A percentile compares a stretch with the other conserved stretches of the same genome.
Conservation (phyloP, 2,113 vertebrate genomes). For the Edolisoma coerulescens region DNA sequence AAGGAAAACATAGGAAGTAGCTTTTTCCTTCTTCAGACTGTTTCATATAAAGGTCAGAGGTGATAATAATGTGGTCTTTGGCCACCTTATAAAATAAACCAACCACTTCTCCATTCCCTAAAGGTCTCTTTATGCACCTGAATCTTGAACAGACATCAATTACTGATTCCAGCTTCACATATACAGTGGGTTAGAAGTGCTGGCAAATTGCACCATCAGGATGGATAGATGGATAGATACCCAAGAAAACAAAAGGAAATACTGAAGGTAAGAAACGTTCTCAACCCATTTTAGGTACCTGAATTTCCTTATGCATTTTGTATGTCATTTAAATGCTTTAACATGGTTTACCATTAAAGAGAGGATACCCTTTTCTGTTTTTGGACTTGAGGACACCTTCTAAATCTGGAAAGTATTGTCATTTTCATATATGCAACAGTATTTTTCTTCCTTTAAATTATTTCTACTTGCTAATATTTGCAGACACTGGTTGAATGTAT, state of each 20-base stretch:
- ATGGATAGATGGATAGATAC: not conserved
- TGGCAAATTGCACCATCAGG: not conserved
- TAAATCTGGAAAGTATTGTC: not conserved
- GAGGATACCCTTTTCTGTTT: not conserved
- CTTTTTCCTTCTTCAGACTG: not conserved
- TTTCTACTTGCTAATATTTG: not conserved
- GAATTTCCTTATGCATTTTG: not conserved
- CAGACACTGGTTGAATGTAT: not conserved
- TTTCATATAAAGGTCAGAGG: not conserved
- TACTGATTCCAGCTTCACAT: not conserved
- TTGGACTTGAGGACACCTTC: not conserved
- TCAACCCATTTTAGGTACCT: accelerated
- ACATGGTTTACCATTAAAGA: not conserved
- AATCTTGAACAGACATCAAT: not conserved
- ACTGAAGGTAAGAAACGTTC: not conserved
- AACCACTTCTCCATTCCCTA: not conserved
- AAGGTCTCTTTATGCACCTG: not conserved
- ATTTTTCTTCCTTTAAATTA: not conserved
- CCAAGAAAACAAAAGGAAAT: not conserved
- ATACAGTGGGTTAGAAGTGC: not conserved
- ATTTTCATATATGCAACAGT: not conserved
- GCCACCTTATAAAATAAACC: not conserved
- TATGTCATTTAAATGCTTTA: not conserved
- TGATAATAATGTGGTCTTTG: not conserved
- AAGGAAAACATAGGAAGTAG: not conserved